Percentiles rank a stretch among this genome's conserved stretches.
phyloP scores from a whole-genome alignment of 2,797 vertebrate genomes.

The Enteromius paludinosus region DNA sequence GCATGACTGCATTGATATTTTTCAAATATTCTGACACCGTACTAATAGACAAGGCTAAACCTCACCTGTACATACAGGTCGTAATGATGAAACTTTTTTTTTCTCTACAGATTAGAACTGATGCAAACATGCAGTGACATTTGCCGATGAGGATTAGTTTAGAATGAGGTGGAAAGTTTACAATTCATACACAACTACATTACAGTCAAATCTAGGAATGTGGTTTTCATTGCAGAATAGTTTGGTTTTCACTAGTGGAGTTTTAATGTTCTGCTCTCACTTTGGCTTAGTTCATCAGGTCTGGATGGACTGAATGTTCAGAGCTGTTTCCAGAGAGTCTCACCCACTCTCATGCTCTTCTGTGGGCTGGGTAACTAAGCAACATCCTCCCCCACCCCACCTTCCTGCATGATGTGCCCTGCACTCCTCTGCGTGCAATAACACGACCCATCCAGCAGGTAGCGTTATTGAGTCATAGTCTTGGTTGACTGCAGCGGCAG shows the following conservation, averaged over 20 bases:
- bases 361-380: conserved; percentile 60
- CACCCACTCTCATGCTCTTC: conserved; percentile 52
- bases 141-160: conserved; percentile 4
- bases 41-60: conserved; percentile 44
- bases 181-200: conserved; percentile 52
- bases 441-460: conserved; percentile 62
- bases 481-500: neutral
- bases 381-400: conserved; percentile 61
- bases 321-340: conserved; percentile 47
- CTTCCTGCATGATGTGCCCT: conserved; percentile 38
- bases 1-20: conserved; percentile 15
- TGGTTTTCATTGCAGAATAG: conserved; percentile 55
- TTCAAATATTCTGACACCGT: conserved; percentile 18
- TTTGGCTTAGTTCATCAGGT: neutral
- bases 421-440: conserved; percentile 50
- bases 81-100: neutral
- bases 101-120: neutral
- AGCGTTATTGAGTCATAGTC: conserved; percentile 62
- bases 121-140: conserved; percentile 24
- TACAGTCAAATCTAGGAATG: conserved; percentile 52
- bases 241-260: neutral
- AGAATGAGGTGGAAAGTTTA: conserved; percentile 57
- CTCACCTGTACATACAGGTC: conserved; percentile 38
- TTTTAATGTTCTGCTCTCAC: conserved; percentile 1
- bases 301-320: conserved; percentile 40